These are phyloP conservation scores for Cololabis saira DNA, from an alignment of 2,113 vertebrate species.

Conservation along the genomic window DNA sequence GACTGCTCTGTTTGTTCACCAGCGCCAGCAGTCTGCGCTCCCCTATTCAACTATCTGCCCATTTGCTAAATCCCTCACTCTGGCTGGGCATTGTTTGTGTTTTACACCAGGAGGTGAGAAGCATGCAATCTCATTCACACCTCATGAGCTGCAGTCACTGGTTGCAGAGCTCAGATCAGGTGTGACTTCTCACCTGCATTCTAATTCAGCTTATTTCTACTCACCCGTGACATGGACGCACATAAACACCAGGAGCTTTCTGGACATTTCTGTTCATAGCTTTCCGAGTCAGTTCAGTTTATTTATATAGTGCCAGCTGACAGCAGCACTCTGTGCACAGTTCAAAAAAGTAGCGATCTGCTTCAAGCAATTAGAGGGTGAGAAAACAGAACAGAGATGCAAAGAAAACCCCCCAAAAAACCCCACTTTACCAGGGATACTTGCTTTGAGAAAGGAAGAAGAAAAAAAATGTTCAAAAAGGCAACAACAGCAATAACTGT, in stretches of 20 bases:
- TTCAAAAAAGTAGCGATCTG: no score
- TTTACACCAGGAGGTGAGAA: constrained; percentile 67
- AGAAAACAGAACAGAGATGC: no score
- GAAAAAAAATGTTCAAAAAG: no score
- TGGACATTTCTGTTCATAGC: no score
- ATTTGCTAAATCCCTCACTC: constrained; percentile 63
- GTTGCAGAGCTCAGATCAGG: constrained; percentile 19
- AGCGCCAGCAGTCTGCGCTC: constrained; percentile 74
- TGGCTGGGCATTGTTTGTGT: constrained; percentile 61
- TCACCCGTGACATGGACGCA: background rate
- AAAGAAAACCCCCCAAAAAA: no score
- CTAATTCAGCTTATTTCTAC: background rate
- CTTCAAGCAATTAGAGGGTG: no score
- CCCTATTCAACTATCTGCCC: constrained; percentile 68
- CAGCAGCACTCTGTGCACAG: no score
- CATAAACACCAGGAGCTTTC: background rate
- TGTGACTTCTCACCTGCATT: constrained; percentile 53
- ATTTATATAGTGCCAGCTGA: no score
- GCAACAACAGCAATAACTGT: no score
- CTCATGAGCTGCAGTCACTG: background rate
- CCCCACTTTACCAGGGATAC: no score
- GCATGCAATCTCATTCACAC: constrained; percentile 42
- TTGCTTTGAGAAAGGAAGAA: no score
- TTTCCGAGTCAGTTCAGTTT: no score
- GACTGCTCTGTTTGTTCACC: constrained; percentile 76